Evolutionary conservation across 2,113 vertebrate genomes (phyloP), one percentile per base, ranked within the genome.

Genomic region (Cottus gobio): DNA sequence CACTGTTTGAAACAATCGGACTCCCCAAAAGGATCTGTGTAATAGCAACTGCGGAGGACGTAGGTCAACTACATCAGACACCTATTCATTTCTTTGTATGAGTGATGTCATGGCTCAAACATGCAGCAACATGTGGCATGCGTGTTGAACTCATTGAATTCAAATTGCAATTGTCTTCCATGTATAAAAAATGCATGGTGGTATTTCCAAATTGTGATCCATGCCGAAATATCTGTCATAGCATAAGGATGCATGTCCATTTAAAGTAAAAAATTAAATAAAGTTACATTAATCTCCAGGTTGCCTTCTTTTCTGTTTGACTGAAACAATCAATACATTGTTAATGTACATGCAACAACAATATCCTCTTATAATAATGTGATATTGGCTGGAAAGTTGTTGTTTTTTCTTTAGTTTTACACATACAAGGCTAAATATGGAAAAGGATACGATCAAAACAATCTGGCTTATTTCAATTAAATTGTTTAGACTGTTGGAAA

Each of bases 1-100:
- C 39, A 24, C 42, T 3, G 61, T 57, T 58, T 60, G 60, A 64
- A 39, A 36, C 84, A 81, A 64, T 58, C 67, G 50, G 73, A 52
- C 39, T 42, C 54, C 28, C 0, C 34, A 73, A 61, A 50, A 56
- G n/a, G 52, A 54, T 24, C 22, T 2, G 52, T 5, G 52, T 54
- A 4, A 4, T 12, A 61, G 34, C 36, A 30, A 13, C 62, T n/a
- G 8, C 50, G 20, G 56, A 71, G 75, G 56, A 64, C 39, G 34
- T n/a, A 83, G 30, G 56, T 52, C 18, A 11, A 36, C 22, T 10
- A 69, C 36, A 44, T n/a, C n/a, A n/a, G n/a, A n/a, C n/a, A n/a
- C 22, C 34, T 80, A 46, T 50, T 60, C 75, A 74, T 60, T 57
- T 64, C 3, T 46, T 39, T 18, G 69, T 68, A 61, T 7, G 11